These are phyloP conservation scores for Pteronotus mesoamericanus DNA, from an alignment of 2,797 vertebrate species.

Conservation along the genomic window DNA sequence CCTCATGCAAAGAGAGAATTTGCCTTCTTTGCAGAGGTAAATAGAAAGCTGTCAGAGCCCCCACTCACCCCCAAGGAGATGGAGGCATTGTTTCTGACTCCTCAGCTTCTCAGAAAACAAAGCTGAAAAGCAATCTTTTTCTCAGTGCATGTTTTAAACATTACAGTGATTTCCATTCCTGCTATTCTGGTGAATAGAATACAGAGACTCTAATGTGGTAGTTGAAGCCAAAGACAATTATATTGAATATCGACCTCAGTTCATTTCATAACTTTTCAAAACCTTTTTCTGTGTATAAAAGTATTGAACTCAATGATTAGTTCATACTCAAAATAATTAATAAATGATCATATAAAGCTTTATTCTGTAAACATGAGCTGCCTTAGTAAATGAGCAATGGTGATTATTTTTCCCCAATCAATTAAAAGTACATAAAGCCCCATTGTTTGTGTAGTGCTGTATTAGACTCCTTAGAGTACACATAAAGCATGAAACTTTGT, in stretches of 20 bases:
- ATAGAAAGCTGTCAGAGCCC: neutral
- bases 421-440: neutral
- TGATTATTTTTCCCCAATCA: constrained; percentile 11
- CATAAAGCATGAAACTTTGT: neutral
- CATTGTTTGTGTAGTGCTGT: neutral
- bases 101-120: neutral
- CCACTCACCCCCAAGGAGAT: neutral
- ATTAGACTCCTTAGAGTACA: neutral
- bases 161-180: neutral
- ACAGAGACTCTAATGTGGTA: neutral
- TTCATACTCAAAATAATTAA: neutral
- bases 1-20: neutral
- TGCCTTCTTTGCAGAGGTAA: neutral
- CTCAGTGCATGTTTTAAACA: neutral
- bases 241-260: neutral
- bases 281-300: neutral
- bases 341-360: neutral
- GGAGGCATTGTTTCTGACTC: neutral
- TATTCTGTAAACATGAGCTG: neutral
- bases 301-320: neutral
- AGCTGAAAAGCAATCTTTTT: neutral
- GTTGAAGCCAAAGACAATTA: neutral
- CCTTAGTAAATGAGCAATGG: neutral
- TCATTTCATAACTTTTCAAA: neutral
- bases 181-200: neutral